Evolutionary conservation across 2,888 invertebrate genomes (phyloP).

Genomic region (Poecilobothrus nobilitatus): DNA sequence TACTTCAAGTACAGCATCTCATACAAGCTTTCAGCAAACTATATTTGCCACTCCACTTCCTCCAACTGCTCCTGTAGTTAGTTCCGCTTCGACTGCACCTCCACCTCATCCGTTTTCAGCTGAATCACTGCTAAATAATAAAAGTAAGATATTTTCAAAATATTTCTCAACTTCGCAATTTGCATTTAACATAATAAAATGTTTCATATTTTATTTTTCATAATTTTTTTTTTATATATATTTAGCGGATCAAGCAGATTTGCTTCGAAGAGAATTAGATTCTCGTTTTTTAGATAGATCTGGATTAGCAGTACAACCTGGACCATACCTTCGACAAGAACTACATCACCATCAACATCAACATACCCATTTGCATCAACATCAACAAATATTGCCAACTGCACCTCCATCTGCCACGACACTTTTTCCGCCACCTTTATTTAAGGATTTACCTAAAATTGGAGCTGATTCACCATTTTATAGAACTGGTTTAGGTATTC

Average conservation of each 20-base stretch:
- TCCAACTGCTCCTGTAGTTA: constrained; percentile 45
- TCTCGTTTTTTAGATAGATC: constrained; percentile 82
- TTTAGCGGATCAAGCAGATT: constrained; percentile 66
- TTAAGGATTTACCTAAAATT: constrained; percentile 82
- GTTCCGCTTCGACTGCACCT: constrained; percentile 38
- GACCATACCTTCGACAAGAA: constrained; percentile 67
- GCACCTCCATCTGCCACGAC: constrained; percentile 49
- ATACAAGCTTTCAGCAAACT: constrained; percentile 50
- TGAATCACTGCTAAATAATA: constrained; percentile 78
- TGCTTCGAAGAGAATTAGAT: constrained; percentile 81
- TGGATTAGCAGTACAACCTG: constrained; percentile 50
- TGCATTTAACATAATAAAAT: too few relatives aligned
- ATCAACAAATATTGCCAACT: constrained; percentile 61
- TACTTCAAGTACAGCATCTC: constrained; percentile 31
- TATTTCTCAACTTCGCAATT: not conserved
- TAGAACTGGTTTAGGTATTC: constrained; percentile 60
- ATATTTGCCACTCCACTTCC: constrained; percentile 59
- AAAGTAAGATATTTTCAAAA: constrained; percentile 44
- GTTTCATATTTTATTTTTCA: not conserved
- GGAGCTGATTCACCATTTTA: constrained; percentile 72
- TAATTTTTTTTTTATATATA: constrained; percentile 20
- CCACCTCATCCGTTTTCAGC: constrained; percentile 81
- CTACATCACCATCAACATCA: constrained; percentile 92
- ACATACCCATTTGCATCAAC: constrained; percentile 84
- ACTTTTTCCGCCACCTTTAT: constrained; percentile 58